Evolutionary conservation across 2,888 invertebrate genomes (phyloP).

Genomic region (Tigriopus californicus): DNA sequence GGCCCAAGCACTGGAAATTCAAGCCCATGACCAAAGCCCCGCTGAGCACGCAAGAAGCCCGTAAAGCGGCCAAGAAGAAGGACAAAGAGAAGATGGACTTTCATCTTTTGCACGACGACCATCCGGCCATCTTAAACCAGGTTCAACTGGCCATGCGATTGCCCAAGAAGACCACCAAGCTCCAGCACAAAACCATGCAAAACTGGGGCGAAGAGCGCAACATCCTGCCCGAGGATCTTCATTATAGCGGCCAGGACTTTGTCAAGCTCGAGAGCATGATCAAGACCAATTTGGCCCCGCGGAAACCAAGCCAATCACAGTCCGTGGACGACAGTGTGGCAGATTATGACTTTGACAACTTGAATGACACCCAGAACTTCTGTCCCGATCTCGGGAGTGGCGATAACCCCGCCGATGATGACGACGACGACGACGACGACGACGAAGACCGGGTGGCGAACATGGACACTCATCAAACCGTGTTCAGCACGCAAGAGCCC

Average conservation of each 20-base stretch:
- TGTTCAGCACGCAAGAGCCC: constrained; percentile 11
- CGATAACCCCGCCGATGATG: constrained; percentile 24
- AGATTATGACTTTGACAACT: constrained; percentile 37
- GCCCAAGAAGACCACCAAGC: constrained; percentile 17
- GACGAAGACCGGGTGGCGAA: constrained; percentile 22
- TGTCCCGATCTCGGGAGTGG: constrained; percentile 26
- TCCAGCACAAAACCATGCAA: constrained; percentile 19
- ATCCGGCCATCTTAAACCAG: neutral
- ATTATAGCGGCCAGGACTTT: constrained; percentile 24
- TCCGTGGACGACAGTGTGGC: constrained; percentile 26
- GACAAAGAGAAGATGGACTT: constrained; percentile 4
- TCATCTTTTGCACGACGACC: neutral
- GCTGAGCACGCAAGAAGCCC: neutral
- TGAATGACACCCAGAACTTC: constrained; percentile 34
- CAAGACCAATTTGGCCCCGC: neutral
- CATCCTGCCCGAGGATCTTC: constrained; percentile 24
- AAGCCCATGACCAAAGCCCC: constrained; percentile 24
- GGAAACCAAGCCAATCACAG: neutral
- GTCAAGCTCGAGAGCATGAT: constrained; percentile 21
- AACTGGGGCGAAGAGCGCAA: constrained; percentile 22
- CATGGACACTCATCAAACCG: too few relatives aligned
- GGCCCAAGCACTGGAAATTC: constrained; percentile 63
- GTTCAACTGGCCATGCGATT: constrained; percentile 16
- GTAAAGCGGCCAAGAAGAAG: constrained; percentile 14
- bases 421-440: constrained; percentile 23